Evolutionary conservation across 1,140 invertebrate species (phyloP), one percentile per base, ranked within the genome.

Genomic region (Drosophila eugracilis): DNA sequence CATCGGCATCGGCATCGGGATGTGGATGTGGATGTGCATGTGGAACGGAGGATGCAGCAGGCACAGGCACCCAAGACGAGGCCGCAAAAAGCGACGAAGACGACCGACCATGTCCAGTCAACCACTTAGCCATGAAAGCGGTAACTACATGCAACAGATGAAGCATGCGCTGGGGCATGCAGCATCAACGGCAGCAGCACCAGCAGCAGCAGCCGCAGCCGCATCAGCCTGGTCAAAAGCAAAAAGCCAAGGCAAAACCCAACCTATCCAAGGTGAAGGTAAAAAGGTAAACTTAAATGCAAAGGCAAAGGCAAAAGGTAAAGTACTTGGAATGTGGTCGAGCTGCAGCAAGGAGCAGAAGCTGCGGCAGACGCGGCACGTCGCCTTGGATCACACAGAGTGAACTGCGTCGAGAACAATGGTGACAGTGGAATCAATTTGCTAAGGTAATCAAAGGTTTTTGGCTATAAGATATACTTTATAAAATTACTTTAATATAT

Each of bases 101-200:
- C 34, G 34, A 6, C 7, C 83, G 84, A 89, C 76, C 85, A 89
- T 89, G 80, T 86, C 83, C 83, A 88, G 78, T 76, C 83, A 88
- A 86, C 83, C 83, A 86, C 83, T 86, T 86, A 86, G 83, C 83
- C 83, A 86, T 86, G 83, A 86, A 86, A 86, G 83, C 83, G 83
- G 83, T 78, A 86, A 86, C 83, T 86, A 88, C 83, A 86, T 86
- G 83, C 83, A 86, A 83, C 81, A 88, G 81, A 81, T 86, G 83
- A 86, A 86, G 81, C 81, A 86, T 86, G 83, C 77, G 67, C 81
- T 81, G 81, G 53, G 77, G 74, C 80, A 85, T 85, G 80, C 77
- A 76, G 69, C 77, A 74, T 63, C 49, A 30, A 7, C 58, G 24
- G 52, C 59, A 63, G 48, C 47, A 49, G 4, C 26, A 32, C 9